Base-by-base conservation (phyloP, 2,797 vertebrate species). In the Thalassophryne amazonica region DNA sequence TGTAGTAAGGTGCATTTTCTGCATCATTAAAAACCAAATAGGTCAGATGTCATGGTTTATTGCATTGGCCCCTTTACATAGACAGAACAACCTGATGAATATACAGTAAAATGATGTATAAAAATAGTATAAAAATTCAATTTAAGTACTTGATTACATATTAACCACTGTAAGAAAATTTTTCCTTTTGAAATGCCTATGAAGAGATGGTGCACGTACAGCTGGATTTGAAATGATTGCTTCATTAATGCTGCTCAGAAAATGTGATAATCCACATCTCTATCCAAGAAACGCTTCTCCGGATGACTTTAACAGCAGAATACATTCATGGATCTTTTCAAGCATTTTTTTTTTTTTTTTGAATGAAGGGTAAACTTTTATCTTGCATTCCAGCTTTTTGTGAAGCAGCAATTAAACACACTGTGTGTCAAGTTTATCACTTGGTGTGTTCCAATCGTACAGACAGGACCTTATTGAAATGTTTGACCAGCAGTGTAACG, bases 51-150 rank as follows among this genome's bases (percentile, higher is more conserved):
- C 25, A 55, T 27, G 45, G 43, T 87, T 88, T 80, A 86, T 87
- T 85, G 72, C 53, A 78, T 84, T 78, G 67, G 48, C 58, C 52
- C 61, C 67, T 78, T 48, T 27, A 73, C 16, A 5, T 32, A 49
- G 52, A 30, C 6, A 62, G 36, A 61, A 12, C 35, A 68, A 49
- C 60, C 20, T 30, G 43, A 64, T 34, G 48, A 46, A 72, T 30
- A 52, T 62, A 85, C 60, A 78, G 59, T 48, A 55, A 57, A 28
- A 55, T 64, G 64, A 74, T 77, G 70, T 76, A 84, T 80, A 86
- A 79, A 87, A 86, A 76, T 5, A 8, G 52, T 84, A 72, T 73
- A 78, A 81, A 66, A 63, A 42, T 40, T 57, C 28, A 12, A 23
- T 48, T 60, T 11, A 28, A 60, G 43, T 59, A 70, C 23, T 54